A percentile compares a stretch with the other conserved stretches of the same genome.
Conservation (phyloP, 2,113 vertebrate species). For the Riparia riparia region DNA sequence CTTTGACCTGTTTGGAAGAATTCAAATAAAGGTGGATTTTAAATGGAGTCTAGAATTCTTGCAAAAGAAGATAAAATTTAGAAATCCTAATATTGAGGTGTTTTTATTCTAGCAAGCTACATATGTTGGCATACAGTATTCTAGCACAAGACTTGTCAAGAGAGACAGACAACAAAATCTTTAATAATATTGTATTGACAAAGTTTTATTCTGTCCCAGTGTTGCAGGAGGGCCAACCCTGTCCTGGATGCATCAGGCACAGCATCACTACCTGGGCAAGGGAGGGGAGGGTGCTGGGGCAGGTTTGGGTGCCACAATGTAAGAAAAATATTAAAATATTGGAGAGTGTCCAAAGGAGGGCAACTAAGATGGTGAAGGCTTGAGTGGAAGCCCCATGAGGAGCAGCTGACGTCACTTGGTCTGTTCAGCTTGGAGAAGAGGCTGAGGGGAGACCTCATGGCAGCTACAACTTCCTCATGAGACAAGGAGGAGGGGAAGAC, state of each 20-base stretch:
- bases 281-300: background rate
- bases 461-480: background rate
- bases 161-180: background rate
- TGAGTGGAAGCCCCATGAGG: background rate
- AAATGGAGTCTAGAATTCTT: background rate
- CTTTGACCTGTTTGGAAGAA: background rate
- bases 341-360: background rate
- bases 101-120: background rate
- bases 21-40: background rate
- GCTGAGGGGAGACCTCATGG: background rate
- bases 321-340: background rate
- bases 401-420: background rate
- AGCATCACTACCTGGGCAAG: fast-evolving
- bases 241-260: background rate
- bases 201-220: background rate
- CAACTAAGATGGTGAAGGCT: background rate
- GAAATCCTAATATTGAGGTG: background rate
- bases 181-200: background rate
- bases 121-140: background rate
- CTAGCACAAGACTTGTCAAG: background rate
- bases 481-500: background rate
- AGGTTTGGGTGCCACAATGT: background rate
- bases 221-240: background rate
- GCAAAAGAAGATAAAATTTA: background rate
- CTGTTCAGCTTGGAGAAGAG: background rate